These are phyloP conservation scores for Telmatochromis bifrenatus DNA, from an alignment of 2,113 vertebrate species.

Conservation along the genomic window DNA sequence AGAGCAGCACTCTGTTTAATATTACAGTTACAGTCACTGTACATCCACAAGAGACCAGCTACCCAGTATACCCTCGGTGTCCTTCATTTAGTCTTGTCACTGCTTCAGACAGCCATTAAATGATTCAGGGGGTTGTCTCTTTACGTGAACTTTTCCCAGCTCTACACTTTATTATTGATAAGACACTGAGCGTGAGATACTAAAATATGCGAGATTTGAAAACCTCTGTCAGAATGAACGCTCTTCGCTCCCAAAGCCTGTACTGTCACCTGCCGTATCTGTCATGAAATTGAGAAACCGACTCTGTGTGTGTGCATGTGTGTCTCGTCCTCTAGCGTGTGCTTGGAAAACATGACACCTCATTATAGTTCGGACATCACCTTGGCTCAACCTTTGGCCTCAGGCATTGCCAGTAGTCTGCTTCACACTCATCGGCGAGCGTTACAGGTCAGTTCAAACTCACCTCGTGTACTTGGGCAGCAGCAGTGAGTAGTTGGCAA, in stretches of 20 bases:
- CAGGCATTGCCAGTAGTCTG: not conserved
- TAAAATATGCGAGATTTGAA: conserved; percentile 46
- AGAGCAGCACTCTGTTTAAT: not conserved
- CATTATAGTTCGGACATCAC: conserved; percentile 14
- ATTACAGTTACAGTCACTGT: not conserved
- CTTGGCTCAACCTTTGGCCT: not conserved
- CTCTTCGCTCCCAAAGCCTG: not conserved
- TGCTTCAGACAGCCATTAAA: conserved; percentile 27
- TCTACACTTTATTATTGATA: conserved; percentile 49
- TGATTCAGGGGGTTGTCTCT: conserved; percentile 49
- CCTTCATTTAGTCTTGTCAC: conserved; percentile 15
- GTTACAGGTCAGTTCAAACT: not conserved
- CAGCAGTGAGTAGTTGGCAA: not conserved
- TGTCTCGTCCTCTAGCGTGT: not conserved
- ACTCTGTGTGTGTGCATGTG: not conserved
- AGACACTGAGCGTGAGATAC: conserved; percentile 25
- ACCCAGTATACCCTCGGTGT: not conserved
- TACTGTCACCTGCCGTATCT: not conserved
- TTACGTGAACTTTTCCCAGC: conserved; percentile 32
- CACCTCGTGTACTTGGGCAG: not conserved
- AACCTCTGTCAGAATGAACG: conserved; percentile 43
- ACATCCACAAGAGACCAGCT: not conserved
- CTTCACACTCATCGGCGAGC: not conserved
- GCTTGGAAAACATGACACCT: conserved; percentile 9
- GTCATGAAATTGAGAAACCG: conserved; percentile 8